Evolutionary conservation across 1,140 invertebrate genomes (phyloP).

Genomic region (Aphis gossypii): DNA sequence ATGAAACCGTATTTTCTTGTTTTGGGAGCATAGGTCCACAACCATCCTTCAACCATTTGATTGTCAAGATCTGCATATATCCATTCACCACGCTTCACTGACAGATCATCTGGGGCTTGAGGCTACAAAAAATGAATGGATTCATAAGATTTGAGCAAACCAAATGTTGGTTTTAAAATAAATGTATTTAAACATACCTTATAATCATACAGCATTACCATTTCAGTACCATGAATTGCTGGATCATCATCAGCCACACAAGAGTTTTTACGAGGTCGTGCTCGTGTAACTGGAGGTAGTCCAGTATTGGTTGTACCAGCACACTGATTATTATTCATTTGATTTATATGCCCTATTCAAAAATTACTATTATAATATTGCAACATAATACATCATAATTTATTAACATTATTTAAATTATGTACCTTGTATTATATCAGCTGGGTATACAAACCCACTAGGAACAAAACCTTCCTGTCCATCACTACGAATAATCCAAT

Average conservation of each 20-base stretch:
- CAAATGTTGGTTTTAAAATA: not conserved
- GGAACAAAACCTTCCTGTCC: conserved; percentile 96
- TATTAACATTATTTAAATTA: conserved; percentile 21
- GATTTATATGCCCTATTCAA: conserved; percentile 65
- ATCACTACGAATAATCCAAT: conserved; percentile 90
- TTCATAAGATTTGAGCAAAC: not conserved
- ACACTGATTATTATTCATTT: conserved; percentile 62
- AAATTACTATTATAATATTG: not conserved
- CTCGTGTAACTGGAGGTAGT: conserved; percentile 45
- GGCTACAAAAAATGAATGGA: conserved; percentile 67
- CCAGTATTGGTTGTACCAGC: conserved; percentile 60
- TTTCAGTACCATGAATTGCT: conserved; percentile 80
- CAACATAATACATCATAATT: not conserved
- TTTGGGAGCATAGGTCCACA: conserved; percentile 94
- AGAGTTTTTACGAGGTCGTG: conserved; percentile 34
- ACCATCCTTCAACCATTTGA: conserved; percentile 92
- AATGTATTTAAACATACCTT: conserved; percentile 69
- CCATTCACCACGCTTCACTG: conserved; percentile 88
- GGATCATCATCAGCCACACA: conserved; percentile 48
- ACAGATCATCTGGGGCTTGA: conserved; percentile 89
- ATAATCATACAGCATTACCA: conserved; percentile 94
- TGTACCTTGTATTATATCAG: conserved; percentile 78
- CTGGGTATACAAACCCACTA: conserved; percentile 91
- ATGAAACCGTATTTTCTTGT: conserved; percentile 93
- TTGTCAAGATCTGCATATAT: conserved; percentile 92